phyloP scores from a whole-genome alignment of 1,140 invertebrate genomes.

The Zaprionus nigranus region DNA sequence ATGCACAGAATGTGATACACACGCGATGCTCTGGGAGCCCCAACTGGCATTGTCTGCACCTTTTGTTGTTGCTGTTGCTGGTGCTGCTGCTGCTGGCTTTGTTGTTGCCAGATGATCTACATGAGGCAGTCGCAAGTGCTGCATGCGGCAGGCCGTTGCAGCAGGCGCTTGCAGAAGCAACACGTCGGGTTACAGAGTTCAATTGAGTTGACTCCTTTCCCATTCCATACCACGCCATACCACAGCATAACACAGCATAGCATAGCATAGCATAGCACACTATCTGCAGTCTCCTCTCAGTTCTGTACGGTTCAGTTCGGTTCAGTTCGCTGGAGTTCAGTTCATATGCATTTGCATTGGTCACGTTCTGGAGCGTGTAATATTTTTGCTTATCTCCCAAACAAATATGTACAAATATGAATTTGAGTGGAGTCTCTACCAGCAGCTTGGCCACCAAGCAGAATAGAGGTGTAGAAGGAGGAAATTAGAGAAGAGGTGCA shows the following conservation, averaged over 20 bases:
- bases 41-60: conserved; percentile 44
- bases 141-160: conserved; percentile 27
- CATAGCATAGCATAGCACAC: not conserved
- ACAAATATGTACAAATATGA: conserved; percentile 81
- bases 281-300: not conserved
- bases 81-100: conserved; percentile 13
- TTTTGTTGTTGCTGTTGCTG: conserved; percentile 22
- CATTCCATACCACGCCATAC: conserved; percentile 12
- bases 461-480: not conserved
- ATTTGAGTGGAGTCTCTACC: conserved; percentile 43
- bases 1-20: conserved; percentile 73
- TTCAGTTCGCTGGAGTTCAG: conserved; percentile 5
- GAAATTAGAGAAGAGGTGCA: not conserved
- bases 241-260: not conserved
- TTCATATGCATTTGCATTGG: conserved; percentile 81
- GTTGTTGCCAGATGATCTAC: conserved; percentile 68
- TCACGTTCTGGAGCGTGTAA: conserved; percentile 80
- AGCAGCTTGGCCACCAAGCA: not conserved
- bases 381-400: conserved; percentile 68
- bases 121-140: conserved; percentile 49
- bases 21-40: conserved; percentile 54
- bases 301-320: not conserved
- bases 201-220: conserved; percentile 75
- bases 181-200: conserved; percentile 72
- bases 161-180: conserved; percentile 65